phyloP scores from a whole-genome alignment of 2,888 invertebrate species.

The Pyrgus malvae region DNA sequence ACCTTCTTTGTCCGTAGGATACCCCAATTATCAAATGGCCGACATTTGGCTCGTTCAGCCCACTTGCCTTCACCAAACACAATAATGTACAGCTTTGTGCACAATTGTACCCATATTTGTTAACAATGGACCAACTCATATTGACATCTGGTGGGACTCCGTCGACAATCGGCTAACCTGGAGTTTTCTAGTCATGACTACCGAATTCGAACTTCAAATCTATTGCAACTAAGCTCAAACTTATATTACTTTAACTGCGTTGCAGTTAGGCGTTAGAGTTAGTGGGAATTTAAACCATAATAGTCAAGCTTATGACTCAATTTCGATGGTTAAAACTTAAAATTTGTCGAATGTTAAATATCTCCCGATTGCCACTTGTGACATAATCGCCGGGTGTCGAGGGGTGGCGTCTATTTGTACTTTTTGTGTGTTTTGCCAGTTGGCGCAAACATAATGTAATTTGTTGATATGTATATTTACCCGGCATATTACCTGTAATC shows the following conservation, averaged over 20 bases:
- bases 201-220: not conserved
- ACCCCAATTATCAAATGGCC: constrained; percentile 70
- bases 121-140: constrained; percentile 67
- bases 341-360: constrained; percentile 49
- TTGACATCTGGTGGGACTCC: constrained; percentile 69
- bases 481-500: not conserved
- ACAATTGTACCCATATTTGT: constrained; percentile 75
- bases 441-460: constrained; percentile 53
- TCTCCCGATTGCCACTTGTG: constrained; percentile 61
- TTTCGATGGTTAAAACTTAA: not conserved
- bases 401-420: constrained; percentile 60
- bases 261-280: not conserved
- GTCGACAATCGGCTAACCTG: constrained; percentile 26
- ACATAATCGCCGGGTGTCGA: constrained; percentile 53
- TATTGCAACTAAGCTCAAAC: not conserved
- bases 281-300: not conserved
- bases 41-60: constrained; percentile 68
- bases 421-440: constrained; percentile 61
- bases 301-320: not conserved
- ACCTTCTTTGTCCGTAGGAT: constrained; percentile 31
- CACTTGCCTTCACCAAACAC: constrained; percentile 65
- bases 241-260: not conserved
- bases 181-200: not conserved
- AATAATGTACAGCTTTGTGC: constrained; percentile 71
- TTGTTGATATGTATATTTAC: constrained; percentile 38